A percentile compares a stretch with the other conserved stretches of the same genome.
These are phyloP conservation scores for Enteromius thamalakanensis DNA, from an alignment of 2,797 vertebrate genomes.

Conservation along the genomic window DNA sequence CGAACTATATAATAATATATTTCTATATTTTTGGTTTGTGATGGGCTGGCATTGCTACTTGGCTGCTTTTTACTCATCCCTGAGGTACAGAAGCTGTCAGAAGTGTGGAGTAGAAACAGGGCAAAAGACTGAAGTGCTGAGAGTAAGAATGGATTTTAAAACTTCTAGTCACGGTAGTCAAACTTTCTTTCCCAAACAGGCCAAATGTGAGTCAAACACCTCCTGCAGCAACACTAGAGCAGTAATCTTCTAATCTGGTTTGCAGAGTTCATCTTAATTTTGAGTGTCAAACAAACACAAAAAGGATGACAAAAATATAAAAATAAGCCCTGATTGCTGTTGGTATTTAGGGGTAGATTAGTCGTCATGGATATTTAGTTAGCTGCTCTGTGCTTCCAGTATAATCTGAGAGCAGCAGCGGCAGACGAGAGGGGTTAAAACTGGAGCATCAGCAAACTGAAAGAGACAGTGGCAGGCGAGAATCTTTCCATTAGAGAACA, in stretches of 20 bases:
- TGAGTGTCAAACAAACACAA: slow-evolving; percentile 12
- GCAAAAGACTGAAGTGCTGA: slow-evolving; percentile 24
- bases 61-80: slow-evolving; percentile 7
- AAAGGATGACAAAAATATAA: slow-evolving; percentile 10
- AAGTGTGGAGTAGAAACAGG: slow-evolving; percentile 45
- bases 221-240: slow-evolving; percentile 22
- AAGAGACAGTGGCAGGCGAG: slow-evolving; percentile 29
- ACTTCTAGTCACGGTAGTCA: slow-evolving; percentile 9
- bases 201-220: slow-evolving; percentile 29
- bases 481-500: slow-evolving; percentile 42
- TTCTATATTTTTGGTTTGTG: neutral
- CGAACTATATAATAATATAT: neutral
- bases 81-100: slow-evolving; percentile 47
- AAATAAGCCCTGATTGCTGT: slow-evolving; percentile 32
- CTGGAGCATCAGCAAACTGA: slow-evolving; percentile 24
- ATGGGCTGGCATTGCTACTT: slow-evolving; percentile 7
- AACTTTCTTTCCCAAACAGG: slow-evolving; percentile 22
- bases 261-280: slow-evolving; percentile 33
- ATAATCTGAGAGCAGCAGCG: slow-evolving; percentile 24
- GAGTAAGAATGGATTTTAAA: slow-evolving; percentile 40
- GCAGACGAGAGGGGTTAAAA: slow-evolving; percentile 38
- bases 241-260: slow-evolving; percentile 39
- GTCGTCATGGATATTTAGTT: slow-evolving; percentile 17
- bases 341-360: slow-evolving; percentile 40
- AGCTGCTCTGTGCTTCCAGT: slow-evolving; percentile 22